phyloP scores from a whole-genome alignment of 2,888 invertebrate genomes.

The Emesis castigata region DNA sequence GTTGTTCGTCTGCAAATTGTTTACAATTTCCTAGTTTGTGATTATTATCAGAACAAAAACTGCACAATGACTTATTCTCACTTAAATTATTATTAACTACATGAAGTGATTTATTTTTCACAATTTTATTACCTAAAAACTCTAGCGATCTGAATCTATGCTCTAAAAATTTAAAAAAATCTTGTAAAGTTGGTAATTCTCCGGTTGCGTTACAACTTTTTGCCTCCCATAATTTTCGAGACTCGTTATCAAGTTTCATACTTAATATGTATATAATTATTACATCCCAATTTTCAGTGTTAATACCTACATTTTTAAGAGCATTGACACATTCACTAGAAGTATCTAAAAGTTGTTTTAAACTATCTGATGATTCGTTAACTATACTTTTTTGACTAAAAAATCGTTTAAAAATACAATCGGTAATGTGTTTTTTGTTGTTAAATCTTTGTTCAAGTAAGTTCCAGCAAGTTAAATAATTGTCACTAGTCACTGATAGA shows the following conservation, averaged over 20 bases:
- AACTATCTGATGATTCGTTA: neutral
- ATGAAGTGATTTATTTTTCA: too few relatives aligned
- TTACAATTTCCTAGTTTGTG: neutral
- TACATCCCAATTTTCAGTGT: neutral
- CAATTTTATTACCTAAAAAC: too few relatives aligned
- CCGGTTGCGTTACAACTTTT: neutral
- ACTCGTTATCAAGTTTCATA: neutral
- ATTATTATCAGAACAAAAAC: too few relatives aligned
- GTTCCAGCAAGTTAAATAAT: neutral
- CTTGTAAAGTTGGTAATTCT: too few relatives aligned
- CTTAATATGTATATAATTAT: neutral
- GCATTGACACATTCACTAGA: neutral
- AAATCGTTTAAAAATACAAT: neutral
- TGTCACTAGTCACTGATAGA: neutral
- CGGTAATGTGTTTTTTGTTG: neutral
- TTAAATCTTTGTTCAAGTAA: neutral
- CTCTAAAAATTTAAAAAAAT: too few relatives aligned
- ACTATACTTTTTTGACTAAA: conserved; percentile 13
- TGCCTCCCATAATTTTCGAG: neutral
- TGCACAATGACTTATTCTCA: too few relatives aligned
- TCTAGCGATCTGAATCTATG: neutral
- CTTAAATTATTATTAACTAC: too few relatives aligned
- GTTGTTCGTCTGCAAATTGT: neutral
- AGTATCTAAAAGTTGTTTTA: neutral
- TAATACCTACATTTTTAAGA: neutral